A percentile compares a stretch with the other conserved stretches of the same genome.
Evolutionary conservation across 2,888 invertebrate genomes (phyloP).

Genomic region (Callosobruchus maculatus): DNA sequence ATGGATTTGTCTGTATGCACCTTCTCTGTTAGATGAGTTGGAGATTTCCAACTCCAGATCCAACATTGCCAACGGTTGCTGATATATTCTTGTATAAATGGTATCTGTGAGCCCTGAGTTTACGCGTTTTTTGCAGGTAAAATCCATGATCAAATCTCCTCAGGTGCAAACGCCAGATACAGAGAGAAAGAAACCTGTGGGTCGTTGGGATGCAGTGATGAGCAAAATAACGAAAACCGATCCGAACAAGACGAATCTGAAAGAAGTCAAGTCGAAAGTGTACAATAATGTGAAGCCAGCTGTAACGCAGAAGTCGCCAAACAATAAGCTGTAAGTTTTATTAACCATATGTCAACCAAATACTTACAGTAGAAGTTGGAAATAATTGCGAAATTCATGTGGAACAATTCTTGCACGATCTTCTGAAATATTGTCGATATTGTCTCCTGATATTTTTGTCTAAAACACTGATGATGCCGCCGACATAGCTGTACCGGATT

Average conservation of each 20-base stretch:
- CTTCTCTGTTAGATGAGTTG: no score
- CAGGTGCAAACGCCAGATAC: not conserved
- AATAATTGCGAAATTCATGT: not conserved
- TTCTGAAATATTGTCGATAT: no score
- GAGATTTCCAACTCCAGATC: no score
- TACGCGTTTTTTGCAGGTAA: not conserved
- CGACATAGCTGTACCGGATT: no score
- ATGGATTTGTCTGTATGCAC: no score
- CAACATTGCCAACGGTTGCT: no score
- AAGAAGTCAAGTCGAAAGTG: constrained; percentile 84
- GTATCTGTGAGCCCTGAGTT: no score
- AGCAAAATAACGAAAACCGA: constrained; percentile 75
- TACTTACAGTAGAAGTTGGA: constrained; percentile 6
- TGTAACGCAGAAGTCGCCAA: constrained; percentile 31
- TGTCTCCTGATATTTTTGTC: no score
- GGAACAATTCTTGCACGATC: no score
- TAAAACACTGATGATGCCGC: no score
- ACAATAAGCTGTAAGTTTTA: constrained; percentile 40
- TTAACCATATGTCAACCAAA: no score
- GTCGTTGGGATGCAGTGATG: constrained; percentile 82
- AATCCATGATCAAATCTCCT: constrained; percentile 52
- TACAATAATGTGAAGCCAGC: constrained; percentile 32
- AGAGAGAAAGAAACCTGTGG: constrained; percentile 57
- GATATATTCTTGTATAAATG: no score
- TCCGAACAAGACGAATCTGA: constrained; percentile 67